phyloP scores from a whole-genome alignment of 2,888 invertebrate genomes.

The Orthosia gothica region DNA sequence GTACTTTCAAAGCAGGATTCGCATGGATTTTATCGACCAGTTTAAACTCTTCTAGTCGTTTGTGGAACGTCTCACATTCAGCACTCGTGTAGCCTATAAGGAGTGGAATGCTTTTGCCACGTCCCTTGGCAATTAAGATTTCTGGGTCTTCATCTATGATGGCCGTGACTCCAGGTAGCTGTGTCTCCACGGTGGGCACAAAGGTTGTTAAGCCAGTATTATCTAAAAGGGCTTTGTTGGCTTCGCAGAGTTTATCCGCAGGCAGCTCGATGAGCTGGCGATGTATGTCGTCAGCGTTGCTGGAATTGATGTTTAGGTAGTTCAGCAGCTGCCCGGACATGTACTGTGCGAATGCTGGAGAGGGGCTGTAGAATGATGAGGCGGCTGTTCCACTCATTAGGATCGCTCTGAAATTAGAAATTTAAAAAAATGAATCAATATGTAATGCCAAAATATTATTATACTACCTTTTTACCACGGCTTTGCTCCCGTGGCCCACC shows the following conservation, averaged over 20 bases:
- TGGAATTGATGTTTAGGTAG: slow-evolving; percentile 85
- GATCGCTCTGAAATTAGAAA: slow-evolving; percentile 78
- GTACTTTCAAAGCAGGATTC: slow-evolving; percentile 73
- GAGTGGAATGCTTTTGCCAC: slow-evolving; percentile 80
- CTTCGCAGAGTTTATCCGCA: slow-evolving; percentile 77
- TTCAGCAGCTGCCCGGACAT: slow-evolving; percentile 75
- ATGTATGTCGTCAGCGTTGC: slow-evolving; percentile 78
- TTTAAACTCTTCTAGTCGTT: slow-evolving; percentile 76
- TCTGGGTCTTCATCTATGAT: slow-evolving; percentile 84
- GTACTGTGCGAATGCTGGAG: slow-evolving; percentile 77
- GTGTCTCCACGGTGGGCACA: slow-evolving; percentile 82
- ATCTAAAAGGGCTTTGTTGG: slow-evolving; percentile 77
- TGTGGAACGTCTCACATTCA: slow-evolving; percentile 84
- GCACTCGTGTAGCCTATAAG: slow-evolving; percentile 82
- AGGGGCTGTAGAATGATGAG: slow-evolving; percentile 77
- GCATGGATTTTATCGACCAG: slow-evolving; percentile 71
- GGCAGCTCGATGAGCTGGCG: slow-evolving; percentile 77
- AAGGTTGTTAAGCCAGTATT: slow-evolving; percentile 79
- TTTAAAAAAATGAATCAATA: background rate
- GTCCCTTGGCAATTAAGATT: slow-evolving; percentile 75
- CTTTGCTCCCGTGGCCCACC: no score
- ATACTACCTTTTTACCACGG: no score
- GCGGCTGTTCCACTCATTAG: slow-evolving; percentile 83
- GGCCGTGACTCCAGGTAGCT: slow-evolving; percentile 77
- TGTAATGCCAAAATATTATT: background rate